phyloP scores from a whole-genome alignment of 2,113 vertebrate species.

The Oriolus oriolus region DNA sequence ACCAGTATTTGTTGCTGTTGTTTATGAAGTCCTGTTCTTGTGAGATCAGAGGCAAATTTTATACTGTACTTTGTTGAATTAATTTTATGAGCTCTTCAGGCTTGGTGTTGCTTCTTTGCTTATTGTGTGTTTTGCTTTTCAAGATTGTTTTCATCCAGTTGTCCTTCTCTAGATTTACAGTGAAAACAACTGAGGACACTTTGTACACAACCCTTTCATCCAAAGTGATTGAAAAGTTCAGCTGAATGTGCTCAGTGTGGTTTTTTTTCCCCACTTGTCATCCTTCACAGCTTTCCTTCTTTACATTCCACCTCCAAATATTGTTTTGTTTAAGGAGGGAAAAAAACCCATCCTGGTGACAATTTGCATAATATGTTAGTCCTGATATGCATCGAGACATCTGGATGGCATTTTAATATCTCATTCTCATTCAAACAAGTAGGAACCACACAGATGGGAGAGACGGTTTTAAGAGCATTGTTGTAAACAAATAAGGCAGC shows the following conservation, averaged over 20 bases:
- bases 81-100: neutral
- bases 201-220: constrained; percentile 15
- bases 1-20: neutral
- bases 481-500: constrained; percentile 80
- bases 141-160: neutral
- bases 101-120: neutral
- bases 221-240: constrained; percentile 49
- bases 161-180: neutral
- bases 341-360: neutral
- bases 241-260: neutral
- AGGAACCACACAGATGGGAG: constrained; percentile 77
- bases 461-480: constrained; percentile 77
- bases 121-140: neutral
- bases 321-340: constrained; percentile 63
- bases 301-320: constrained; percentile 67
- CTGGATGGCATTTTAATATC: constrained; percentile 83
- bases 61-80: neutral
- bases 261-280: constrained; percentile 14
- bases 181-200: neutral
- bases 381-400: constrained; percentile 72
- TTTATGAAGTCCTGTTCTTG: neutral
- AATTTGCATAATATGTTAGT: constrained; percentile 79
- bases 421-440: constrained; percentile 78
- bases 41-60: neutral
- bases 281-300: constrained; percentile 54